Evolutionary conservation across 2,888 invertebrate genomes (phyloP).

Genomic region (Nephrotoma flavescens): DNA sequence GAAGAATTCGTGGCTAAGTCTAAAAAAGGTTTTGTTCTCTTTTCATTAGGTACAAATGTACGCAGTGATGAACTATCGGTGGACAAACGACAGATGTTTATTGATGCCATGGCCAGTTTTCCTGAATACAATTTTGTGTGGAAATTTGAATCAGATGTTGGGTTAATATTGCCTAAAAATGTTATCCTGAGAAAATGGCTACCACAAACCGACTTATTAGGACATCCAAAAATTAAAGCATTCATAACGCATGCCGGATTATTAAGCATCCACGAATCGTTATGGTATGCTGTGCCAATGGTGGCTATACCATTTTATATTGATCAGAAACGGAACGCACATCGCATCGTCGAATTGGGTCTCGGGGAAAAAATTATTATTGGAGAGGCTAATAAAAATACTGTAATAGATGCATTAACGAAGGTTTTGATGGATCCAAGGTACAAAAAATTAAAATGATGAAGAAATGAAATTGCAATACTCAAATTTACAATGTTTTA

Average conservation of each 20-base stretch:
- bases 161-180: conserved; percentile 26
- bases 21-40: conserved; percentile 22
- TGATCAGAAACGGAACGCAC: conserved; percentile 17
- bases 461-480: too few relatives aligned
- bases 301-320: conserved; percentile 21
- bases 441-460: not conserved
- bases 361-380: not conserved
- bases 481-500: not conserved
- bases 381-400: too few relatives aligned
- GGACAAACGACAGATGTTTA: conserved; percentile 15
- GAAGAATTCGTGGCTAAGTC: conserved; percentile 19
- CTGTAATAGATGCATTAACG: not conserved
- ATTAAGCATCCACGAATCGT: conserved; percentile 22
- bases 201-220: conserved; percentile 35
- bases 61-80: conserved; percentile 14
- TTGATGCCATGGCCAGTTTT: conserved; percentile 19
- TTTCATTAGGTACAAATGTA: conserved; percentile 24
- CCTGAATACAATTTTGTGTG: conserved; percentile 27
- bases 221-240: conserved; percentile 18
- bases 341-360: not conserved
- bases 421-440: not conserved
- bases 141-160: conserved; percentile 22
- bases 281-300: conserved; percentile 23
- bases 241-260: conserved; percentile 24
- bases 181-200: conserved; percentile 33